Evolutionary conservation across 2,113 vertebrate species (phyloP).

Genomic region (Ovibos moschatus): DNA sequence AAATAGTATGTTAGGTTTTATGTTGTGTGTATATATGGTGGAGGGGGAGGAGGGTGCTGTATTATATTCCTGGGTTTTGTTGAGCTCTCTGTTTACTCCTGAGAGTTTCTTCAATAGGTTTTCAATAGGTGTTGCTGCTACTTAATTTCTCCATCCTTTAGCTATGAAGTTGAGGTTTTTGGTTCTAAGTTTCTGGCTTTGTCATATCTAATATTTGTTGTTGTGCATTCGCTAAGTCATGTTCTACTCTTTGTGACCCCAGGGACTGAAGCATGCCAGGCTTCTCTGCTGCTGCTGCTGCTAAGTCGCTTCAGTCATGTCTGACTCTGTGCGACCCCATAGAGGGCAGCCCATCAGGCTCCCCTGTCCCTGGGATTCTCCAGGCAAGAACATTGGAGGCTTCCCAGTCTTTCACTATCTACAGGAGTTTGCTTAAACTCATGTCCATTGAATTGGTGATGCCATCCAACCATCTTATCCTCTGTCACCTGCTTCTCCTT

Average conservation of each 20-base stretch:
- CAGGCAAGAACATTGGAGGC: too few relatives aligned
- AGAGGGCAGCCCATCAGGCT: too few relatives aligned
- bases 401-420: neutral
- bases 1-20: neutral
- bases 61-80: neutral
- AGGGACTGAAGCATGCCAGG: neutral
- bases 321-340: too few relatives aligned
- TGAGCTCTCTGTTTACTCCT: neutral
- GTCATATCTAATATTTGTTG: neutral
- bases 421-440: neutral
- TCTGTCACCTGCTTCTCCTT: neutral
- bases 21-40: neutral
- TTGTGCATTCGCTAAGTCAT: neutral
- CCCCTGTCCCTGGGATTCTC: too few relatives aligned
- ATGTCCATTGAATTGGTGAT: neutral
- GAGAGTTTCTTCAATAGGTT: neutral
- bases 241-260: neutral
- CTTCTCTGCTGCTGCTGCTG: neutral
- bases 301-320: too few relatives aligned
- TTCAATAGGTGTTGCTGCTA: neutral
- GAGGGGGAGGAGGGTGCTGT: neutral
- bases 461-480: neutral
- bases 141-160: neutral
- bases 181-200: neutral
- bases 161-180: neutral